Evolutionary conservation across 2,888 invertebrate species (phyloP).

Genomic region (Chrysomela aeneicollis): DNA sequence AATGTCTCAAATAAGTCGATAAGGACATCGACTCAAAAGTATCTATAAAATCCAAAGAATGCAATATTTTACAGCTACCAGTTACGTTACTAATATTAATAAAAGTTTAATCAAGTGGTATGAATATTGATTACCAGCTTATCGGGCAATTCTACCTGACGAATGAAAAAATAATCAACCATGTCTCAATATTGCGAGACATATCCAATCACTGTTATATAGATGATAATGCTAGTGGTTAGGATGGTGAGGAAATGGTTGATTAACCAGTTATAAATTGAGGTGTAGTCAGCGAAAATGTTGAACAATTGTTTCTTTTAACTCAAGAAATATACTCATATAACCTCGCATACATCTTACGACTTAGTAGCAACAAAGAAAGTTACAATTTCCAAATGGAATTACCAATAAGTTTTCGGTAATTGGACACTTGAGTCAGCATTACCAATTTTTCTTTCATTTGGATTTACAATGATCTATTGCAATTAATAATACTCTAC

Average conservation of each 20-base stretch:
- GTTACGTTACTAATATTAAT: not conserved
- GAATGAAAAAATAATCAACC: slow-evolving; percentile 1
- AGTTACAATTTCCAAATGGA: no score
- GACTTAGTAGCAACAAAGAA: no score
- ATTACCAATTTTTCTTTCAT: no score
- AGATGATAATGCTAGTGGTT: not conserved
- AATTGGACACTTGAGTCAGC: no score
- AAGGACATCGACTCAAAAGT: not conserved
- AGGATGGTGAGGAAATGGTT: not conserved
- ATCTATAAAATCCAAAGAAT: not conserved
- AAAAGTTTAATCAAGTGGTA: not conserved
- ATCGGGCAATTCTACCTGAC: not conserved
- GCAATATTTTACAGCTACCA: not conserved
- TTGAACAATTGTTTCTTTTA: no score
- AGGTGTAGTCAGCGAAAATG: no score
- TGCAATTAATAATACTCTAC: no score
- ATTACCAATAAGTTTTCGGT: no score
- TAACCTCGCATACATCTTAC: no score
- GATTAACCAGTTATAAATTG: not conserved
- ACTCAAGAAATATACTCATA: no score
- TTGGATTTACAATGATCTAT: no score
- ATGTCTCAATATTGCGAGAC: not conserved
- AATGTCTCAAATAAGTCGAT: no score
- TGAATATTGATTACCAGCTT: not conserved
- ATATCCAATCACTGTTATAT: not conserved